These are phyloP conservation scores for Geococcyx californianus DNA, from an alignment of 2,113 vertebrate species.

Conservation along the genomic window DNA sequence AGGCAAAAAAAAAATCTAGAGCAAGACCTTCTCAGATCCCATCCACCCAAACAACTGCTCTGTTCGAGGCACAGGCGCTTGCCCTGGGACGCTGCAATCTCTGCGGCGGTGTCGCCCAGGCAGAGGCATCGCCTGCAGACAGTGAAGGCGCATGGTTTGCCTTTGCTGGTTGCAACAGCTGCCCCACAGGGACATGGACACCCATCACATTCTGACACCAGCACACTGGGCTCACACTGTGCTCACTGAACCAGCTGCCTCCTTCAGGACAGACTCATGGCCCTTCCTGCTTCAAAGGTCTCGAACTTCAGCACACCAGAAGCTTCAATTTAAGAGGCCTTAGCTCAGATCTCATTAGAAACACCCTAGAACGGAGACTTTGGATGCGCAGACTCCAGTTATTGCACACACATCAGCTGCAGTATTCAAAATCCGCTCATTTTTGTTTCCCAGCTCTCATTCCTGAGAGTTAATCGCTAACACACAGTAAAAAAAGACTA, in stretches of 20 bases:
- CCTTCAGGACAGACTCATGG: background rate
- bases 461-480: background rate
- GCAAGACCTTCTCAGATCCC: too few relatives aligned
- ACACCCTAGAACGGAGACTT: background rate
- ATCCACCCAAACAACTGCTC: too few relatives aligned
- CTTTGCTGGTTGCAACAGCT: background rate
- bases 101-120: background rate
- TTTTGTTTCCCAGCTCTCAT: background rate
- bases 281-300: background rate
- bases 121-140: background rate
- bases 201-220: rapidly evolving
- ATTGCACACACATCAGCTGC: background rate
- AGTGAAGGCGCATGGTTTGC: background rate
- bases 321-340: background rate
- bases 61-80: background rate
- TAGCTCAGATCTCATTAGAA: background rate
- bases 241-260: background rate
- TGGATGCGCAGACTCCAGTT: background rate
- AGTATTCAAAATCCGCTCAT: background rate
- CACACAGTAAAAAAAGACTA: background rate
- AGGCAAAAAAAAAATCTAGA: too few relatives aligned
- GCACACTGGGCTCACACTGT: background rate
- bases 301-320: background rate
- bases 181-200: background rate
- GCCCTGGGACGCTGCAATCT: background rate